Percentiles rank a stretch among this genome's conserved stretches.
phyloP scores from a whole-genome alignment of 2,888 invertebrate species.

The Leptopilina syphax region DNA sequence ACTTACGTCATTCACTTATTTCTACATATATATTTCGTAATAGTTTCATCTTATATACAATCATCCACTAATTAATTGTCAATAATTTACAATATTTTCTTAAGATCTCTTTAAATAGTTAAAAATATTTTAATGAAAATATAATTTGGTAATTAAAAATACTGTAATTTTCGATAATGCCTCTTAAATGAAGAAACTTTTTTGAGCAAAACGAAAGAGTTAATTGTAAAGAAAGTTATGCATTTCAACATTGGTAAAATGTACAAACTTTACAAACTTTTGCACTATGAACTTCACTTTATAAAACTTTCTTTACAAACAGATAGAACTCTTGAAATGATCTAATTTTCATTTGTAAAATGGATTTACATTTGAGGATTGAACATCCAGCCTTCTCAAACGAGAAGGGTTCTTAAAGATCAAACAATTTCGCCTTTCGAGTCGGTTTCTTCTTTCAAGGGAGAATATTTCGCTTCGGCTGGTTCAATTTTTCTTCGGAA shows the following conservation, averaged over 20 bases:
- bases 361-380: not conserved
- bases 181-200: not conserved
- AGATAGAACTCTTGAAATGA: not conserved
- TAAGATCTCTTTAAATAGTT: not conserved
- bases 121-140: not conserved
- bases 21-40: not conserved
- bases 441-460: slow-evolving; percentile 60
- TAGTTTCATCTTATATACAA: not conserved
- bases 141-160: slow-evolving; percentile 27
- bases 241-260: too few relatives aligned
- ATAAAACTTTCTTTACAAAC: too few relatives aligned
- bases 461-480: slow-evolving; percentile 67
- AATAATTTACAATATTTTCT: not conserved
- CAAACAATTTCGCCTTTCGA: slow-evolving; percentile 76
- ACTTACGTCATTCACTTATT: slow-evolving; percentile 21
- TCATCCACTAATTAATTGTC: slow-evolving; percentile 3
- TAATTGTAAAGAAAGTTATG: not conserved
- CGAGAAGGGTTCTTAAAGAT: slow-evolving; percentile 49
- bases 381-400: slow-evolving; percentile 21
- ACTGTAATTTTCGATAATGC: not conserved
- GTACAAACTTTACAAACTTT: not conserved
- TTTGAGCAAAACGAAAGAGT: not conserved
- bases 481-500: slow-evolving; percentile 81
- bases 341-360: not conserved
- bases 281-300: not conserved